phyloP scores from a whole-genome alignment of 2,888 invertebrate genomes.

The Sussaba pulchella region DNA sequence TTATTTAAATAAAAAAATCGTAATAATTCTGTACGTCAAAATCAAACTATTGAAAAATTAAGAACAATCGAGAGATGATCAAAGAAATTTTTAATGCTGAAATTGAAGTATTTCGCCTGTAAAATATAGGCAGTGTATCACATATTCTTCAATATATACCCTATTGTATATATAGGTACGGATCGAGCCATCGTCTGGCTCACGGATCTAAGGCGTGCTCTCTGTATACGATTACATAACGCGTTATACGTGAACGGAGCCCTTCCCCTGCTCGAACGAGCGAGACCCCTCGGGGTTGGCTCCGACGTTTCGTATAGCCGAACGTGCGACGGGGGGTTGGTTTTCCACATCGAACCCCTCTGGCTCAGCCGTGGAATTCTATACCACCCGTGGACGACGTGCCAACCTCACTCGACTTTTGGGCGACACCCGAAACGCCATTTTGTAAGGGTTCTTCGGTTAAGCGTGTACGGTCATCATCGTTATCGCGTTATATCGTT shows the following conservation, averaged over 20 bases:
- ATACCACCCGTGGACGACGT: not conserved
- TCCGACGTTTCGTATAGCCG: slow-evolving; percentile 62
- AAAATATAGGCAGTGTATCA: too few relatives aligned
- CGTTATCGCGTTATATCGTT: slow-evolving; percentile 55
- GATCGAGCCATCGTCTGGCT: slow-evolving; percentile 13
- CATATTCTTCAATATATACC: too few relatives aligned
- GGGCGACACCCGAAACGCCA: slow-evolving; percentile 76
- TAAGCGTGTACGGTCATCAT: slow-evolving; percentile 45
- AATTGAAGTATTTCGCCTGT: too few relatives aligned
- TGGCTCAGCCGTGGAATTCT: slow-evolving; percentile 42
- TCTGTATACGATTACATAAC: slow-evolving; percentile 82
- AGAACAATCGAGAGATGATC: too few relatives aligned
- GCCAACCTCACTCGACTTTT: slow-evolving; percentile 57
- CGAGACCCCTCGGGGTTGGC: slow-evolving; percentile 78
- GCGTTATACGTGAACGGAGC: slow-evolving; percentile 72
- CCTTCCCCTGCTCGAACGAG: slow-evolving; percentile 71
- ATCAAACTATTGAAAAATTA: too few relatives aligned
- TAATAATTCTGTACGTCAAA: too few relatives aligned
- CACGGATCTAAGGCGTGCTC: slow-evolving; percentile 77
- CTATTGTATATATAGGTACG: slow-evolving; percentile 2
- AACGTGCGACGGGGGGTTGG: slow-evolving; percentile 76
- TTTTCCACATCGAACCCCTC: slow-evolving; percentile 76
- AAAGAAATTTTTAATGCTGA: too few relatives aligned
- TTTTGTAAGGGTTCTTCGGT: slow-evolving; percentile 76
- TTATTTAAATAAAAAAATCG: too few relatives aligned